phyloP scores from a whole-genome alignment of 2,888 invertebrate species.

The Xanthorhoe designata region DNA sequence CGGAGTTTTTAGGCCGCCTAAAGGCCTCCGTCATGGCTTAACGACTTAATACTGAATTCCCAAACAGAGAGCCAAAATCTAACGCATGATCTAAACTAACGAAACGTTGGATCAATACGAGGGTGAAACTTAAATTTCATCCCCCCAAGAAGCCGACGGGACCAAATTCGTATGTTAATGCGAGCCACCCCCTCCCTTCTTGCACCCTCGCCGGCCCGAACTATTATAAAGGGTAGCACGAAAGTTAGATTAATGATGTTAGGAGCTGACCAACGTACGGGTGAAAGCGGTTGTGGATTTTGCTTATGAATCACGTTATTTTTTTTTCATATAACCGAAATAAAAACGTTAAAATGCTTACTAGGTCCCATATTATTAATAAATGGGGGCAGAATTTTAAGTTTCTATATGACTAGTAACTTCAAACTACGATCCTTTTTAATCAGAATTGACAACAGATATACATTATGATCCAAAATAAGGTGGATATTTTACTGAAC shows the following conservation, averaged over 20 bases:
- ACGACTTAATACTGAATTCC: background rate
- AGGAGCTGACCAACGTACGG: constrained; percentile 81
- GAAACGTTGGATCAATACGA: constrained; percentile 78
- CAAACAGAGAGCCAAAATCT: constrained; percentile 31
- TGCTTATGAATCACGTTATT: background rate
- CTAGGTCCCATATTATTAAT: too few species aligned
- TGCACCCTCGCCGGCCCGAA: constrained; percentile 71
- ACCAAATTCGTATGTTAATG: constrained; percentile 85
- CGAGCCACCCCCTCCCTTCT: constrained; percentile 56
- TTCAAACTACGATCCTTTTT: too few species aligned
- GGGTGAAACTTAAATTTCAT: constrained; percentile 83
- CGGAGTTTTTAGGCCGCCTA: too few species aligned
- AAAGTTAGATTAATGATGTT: constrained; percentile 87
- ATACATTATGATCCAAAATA: too few species aligned
- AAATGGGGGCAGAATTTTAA: too few species aligned
- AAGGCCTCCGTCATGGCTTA: too few species aligned
- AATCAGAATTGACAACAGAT: too few species aligned
- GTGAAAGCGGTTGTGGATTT: constrained; percentile 46
- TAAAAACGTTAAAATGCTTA: too few species aligned
- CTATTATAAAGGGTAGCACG: constrained; percentile 86
- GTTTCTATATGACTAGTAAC: too few species aligned
- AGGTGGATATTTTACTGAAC: too few species aligned
- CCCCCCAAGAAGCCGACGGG: constrained; percentile 78
- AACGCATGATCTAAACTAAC: constrained; percentile 60
- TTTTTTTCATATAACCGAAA: too few species aligned